Evolutionary conservation across 2,888 invertebrate species (phyloP), one percentile per base, ranked within the genome.

Genomic region (Pyralis farinalis): DNA sequence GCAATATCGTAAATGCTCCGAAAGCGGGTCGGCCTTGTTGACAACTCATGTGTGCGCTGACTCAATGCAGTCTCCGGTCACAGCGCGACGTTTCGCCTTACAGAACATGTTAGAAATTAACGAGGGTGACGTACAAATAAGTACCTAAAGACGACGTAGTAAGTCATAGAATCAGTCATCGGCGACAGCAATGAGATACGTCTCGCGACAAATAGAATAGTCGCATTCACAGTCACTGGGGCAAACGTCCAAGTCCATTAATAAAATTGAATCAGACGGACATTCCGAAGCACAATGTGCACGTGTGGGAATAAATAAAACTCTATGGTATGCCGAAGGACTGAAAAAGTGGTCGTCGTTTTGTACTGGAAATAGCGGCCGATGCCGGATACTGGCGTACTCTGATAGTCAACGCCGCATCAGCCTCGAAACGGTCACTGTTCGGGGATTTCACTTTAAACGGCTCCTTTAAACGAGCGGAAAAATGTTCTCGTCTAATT

Each of bases 221-320:
- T 63, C 62, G 67, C 73, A 75, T 79, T 78, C 79, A 71, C 71
- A 82, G 81, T 87, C 84, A 86, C 73, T 81, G 69, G 88, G 88
- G 88, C 87, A 88, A 84, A 70, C 78, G 80, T 85, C 88, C 88
- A 88, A 87, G 72, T 87, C 88, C 88, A 87, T 88, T 88, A 86
- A 87, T 88, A 88, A 88, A 80, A 87, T 87, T 83, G 88, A 88
- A 87, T 86, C 88, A 86, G 80, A 77, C 81, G 72, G 79, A 81
- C 83, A 86, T 88, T 85, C 86, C 83, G 69, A 59, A 65, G 75
- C 78, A 85, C 81, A 81, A 80, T 80, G 73, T 72, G 77, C 86
- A 86, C 83, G 81, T 82, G 82, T 63, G 69, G 62, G 58, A 63
- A 81, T 83, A 83, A 78, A 82, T 80, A 81, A 76, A 76, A 63